A percentile compares a stretch with the other conserved stretches of the same genome.
Evolutionary conservation across 2,888 invertebrate genomes (phyloP).

Genomic region (Lasioglossum pauxillum): DNA sequence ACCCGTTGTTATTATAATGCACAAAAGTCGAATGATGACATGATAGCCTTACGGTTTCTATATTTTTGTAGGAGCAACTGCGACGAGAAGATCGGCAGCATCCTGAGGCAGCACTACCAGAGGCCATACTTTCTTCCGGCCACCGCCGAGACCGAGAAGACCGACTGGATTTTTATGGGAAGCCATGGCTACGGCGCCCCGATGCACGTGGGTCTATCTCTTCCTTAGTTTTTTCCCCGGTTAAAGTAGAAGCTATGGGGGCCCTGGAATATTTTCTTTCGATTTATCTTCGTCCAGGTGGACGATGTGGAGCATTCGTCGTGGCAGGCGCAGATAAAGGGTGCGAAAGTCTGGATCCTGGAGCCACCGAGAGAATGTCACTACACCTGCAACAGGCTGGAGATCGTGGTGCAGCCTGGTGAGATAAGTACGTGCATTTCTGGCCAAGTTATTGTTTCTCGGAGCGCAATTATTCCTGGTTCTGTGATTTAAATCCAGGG

Average conservation of each 20-base stretch:
- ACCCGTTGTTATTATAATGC: neutral
- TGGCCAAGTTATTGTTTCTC: neutral
- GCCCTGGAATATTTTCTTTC: neutral
- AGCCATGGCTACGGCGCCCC: conserved; percentile 97
- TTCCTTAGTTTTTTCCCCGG: neutral
- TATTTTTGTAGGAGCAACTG: conserved; percentile 93
- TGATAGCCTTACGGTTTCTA: no score
- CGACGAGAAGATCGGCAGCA: conserved; percentile 91
- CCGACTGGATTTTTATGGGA: conserved; percentile 99
- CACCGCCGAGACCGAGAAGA: conserved; percentile 94
- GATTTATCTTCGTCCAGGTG: conserved; percentile 87
- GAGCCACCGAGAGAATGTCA: conserved; percentile 97
- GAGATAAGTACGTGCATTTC: conserved; percentile 92
- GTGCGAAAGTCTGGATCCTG: conserved; percentile 94
- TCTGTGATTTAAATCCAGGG: neutral
- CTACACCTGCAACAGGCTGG: conserved; percentile 89
- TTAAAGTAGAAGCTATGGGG: neutral
- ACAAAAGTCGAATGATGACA: no score
- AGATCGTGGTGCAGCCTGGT: conserved; percentile 92
- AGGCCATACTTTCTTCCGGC: conserved; percentile 95
- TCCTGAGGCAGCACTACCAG: conserved; percentile 91
- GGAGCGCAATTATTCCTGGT: neutral
- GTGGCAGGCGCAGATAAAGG: conserved; percentile 98
- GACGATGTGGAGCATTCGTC: conserved; percentile 97
- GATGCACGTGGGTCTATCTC: conserved; percentile 92